phyloP scores from a whole-genome alignment of 2,888 invertebrate genomes.

The Andrena haemorrhoa region DNA sequence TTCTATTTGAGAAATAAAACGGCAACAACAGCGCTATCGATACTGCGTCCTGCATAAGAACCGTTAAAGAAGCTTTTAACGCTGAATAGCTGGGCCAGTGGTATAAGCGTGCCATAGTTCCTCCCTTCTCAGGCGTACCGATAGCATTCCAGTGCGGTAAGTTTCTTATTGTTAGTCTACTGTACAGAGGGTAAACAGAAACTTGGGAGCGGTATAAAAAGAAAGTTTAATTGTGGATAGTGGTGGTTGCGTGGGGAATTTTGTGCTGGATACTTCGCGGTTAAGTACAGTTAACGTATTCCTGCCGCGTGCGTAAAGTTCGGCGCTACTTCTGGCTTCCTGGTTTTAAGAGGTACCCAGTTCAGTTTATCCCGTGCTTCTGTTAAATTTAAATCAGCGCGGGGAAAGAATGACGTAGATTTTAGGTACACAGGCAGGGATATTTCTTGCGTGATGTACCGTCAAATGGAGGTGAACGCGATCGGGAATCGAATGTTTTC shows the following conservation, averaged over 20 bases:
- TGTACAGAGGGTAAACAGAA: not conserved
- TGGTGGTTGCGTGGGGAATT: not conserved
- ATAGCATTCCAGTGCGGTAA: slow-evolving; percentile 4
- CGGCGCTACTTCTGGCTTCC: not conserved
- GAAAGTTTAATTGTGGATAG: not conserved
- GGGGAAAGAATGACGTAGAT: not conserved
- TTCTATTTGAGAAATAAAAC: slow-evolving; percentile 6
- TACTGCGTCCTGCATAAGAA: not conserved
- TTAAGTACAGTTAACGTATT: not conserved
- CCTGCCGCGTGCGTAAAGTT: no score
- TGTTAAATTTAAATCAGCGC: not conserved
- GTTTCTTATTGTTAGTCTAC: not conserved
- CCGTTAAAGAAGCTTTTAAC: slow-evolving; percentile 34
- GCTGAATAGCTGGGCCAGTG: not conserved
- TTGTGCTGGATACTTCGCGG: not conserved
- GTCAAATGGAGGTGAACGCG: slow-evolving; percentile 1
- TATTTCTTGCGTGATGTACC: not conserved
- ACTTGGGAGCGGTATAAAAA: no score
- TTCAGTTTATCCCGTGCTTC: not conserved
- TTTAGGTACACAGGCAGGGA: no score
- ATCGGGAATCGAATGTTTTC: slow-evolving; percentile 22
- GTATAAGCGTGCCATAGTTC: not conserved
- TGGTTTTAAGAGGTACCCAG: not conserved
- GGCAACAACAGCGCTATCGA: slow-evolving; percentile 38
- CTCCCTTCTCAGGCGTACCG: not conserved